Conservation (phyloP, 2,888 invertebrate species). For the Exocentrus adspersus region DNA sequence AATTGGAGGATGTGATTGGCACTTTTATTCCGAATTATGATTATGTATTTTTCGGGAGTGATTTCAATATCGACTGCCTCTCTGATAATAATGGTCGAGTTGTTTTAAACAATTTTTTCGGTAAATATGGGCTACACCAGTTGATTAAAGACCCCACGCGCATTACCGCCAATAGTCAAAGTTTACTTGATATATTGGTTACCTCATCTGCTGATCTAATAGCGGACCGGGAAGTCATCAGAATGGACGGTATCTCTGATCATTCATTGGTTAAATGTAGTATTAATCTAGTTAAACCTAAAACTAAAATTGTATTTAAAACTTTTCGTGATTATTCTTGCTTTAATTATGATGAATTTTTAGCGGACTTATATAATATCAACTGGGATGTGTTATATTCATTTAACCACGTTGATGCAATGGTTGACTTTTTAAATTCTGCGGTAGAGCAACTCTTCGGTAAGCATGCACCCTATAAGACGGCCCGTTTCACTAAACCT, state of each 20-base stretch:
- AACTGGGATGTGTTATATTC: background rate
- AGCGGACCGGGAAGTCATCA: background rate
- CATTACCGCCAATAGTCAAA: background rate
- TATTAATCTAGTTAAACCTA: background rate
- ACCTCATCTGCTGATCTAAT: background rate
- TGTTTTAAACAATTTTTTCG: background rate
- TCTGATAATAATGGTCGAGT: background rate
- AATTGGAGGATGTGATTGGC: background rate
- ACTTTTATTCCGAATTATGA: background rate
- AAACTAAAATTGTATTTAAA: background rate
- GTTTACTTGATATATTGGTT: background rate
- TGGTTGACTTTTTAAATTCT: background rate
- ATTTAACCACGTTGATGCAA: too few relatives aligned
- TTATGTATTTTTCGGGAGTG: background rate
- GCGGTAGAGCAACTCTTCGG: background rate
- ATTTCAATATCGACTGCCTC: background rate
- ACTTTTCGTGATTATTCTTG: background rate
- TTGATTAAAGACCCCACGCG: background rate
- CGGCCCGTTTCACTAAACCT: background rate
- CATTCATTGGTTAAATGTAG: background rate
- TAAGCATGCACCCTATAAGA: background rate
- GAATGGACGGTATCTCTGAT: constrained; percentile 1
- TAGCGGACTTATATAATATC: background rate
- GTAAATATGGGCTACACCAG: background rate
- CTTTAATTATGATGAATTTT: background rate